Conservation (phyloP, 2,888 invertebrate genomes). For the Limnephilus marmoratus region DNA sequence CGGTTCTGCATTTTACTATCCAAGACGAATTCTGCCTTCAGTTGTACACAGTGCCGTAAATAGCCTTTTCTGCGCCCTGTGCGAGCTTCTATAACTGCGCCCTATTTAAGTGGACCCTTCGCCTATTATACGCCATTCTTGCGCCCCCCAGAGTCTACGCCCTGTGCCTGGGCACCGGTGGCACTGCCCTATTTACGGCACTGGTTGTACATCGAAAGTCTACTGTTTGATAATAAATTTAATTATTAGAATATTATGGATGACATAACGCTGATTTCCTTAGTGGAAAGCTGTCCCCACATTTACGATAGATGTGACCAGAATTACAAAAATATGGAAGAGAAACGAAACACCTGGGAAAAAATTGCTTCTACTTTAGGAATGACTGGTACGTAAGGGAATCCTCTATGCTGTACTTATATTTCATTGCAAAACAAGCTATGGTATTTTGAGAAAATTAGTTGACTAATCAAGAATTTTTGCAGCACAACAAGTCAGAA, state of each 20-base stretch:
- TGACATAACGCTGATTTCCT: conserved; percentile 4
- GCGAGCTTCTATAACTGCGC: too few species aligned
- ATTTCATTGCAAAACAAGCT: neutral
- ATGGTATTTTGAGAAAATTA: neutral
- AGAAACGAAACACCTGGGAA: conserved; percentile 13
- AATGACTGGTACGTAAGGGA: neutral
- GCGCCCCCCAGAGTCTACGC: too few species aligned
- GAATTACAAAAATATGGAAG: conserved; percentile 8
- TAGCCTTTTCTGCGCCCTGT: too few species aligned
- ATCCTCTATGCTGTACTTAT: neutral
- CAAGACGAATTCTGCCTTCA: neutral
- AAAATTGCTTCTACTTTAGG: neutral
- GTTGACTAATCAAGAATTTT: neutral
- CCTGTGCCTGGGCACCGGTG: too few species aligned
- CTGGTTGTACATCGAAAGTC: neutral
- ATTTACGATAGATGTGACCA: neutral
- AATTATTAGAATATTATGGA: conserved; percentile 11
- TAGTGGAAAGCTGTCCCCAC: conserved; percentile 11
- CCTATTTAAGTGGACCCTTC: too few species aligned
- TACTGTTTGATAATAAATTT: neutral
- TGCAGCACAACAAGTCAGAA: neutral
- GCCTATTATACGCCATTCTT: too few species aligned
- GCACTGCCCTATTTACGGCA: too few species aligned
- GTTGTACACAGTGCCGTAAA: too few species aligned
- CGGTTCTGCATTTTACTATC: too few species aligned